Base-by-base conservation (phyloP, 2,113 vertebrate genomes). In the Nothobranchius kuhntae region DNA sequence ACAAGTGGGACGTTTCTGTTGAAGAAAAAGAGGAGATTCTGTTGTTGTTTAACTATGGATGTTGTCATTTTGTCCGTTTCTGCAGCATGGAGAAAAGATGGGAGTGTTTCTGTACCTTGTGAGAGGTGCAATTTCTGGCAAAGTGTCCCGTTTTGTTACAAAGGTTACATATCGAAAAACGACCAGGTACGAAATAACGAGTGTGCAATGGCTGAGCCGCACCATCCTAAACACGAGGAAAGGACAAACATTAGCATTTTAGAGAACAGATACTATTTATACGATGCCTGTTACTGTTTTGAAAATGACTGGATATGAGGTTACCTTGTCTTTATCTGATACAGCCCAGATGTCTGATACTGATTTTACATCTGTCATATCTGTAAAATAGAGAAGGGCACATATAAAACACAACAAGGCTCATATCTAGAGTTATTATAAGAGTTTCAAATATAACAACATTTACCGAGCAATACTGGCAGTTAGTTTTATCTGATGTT, bases 271-370 rank as follows among this genome's bases (percentile, higher is more conserved):
- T 14, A 30, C 9, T 17, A 17, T 50, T 50, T 13, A 45, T 12
- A 12, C 3, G 10, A 10, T 45, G 10, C 44, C 9, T 0, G 12
- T 51, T 50, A 9, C 2, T 7, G 14, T 21, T 9, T 30, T 1
- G 13, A 14, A 55, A 14, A 36, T 38, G 38, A 53, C 44, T 0
- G 6, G 61, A 67, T 15, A 58, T 36, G 13, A 59, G 53, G 26
- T 65, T 84, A 83, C 87, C 83, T 86, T 88, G 71, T 89, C 87
- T 69, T 75, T 90, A 8, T 77, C 71, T 47, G 81, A 85, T 50
- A 91, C 73, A 36, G 13, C 66, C 89, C 89, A 91, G 26, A 13
- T 40, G 38, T 85, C 63, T 17, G 57, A 45, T 17, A 24, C 10
- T 35, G 73, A 55, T 42, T 67, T 61, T 3, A 1, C 10, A 21